Percentiles rank a stretch among this genome's conserved stretches.
Evolutionary conservation across 2,888 invertebrate species (phyloP).

Genomic region (Heterodera filipjevi): DNA sequence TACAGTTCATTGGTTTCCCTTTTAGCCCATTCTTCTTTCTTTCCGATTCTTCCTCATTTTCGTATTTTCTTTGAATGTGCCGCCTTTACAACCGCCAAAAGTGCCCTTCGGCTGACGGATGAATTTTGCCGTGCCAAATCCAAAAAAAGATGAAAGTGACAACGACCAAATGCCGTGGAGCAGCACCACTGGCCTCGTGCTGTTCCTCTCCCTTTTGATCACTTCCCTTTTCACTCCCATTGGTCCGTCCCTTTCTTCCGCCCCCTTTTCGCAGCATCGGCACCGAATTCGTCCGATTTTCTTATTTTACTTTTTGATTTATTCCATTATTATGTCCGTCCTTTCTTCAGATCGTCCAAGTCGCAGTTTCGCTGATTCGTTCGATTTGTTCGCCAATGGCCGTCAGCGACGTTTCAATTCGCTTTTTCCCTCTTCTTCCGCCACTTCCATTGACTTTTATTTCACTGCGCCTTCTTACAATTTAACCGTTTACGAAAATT

Average conservation of each 20-base stretch:
- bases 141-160: background rate
- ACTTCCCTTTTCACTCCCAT: background rate
- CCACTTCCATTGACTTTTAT: constrained; percentile 68
- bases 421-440: background rate
- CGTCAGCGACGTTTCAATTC: background rate
- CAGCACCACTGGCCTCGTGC: background rate
- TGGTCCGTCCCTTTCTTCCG: background rate
- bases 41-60: background rate
- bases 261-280: constrained; percentile 6
- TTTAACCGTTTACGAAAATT: constrained; percentile 89
- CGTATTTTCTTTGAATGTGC: background rate
- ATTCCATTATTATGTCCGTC: background rate
- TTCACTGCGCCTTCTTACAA: constrained; percentile 81
- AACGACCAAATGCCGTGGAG: background rate
- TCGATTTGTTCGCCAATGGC: background rate
- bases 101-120: background rate
- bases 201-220: background rate
- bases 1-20: too few species aligned
- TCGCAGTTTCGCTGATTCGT: background rate
- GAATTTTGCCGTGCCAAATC: background rate
- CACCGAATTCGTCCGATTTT: background rate
- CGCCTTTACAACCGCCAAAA: background rate
- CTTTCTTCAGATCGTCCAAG: background rate
- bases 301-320: background rate
- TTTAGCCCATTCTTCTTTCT: too few species aligned